These are phyloP conservation scores for Malacosoma neustria DNA, from an alignment of 2,888 invertebrate species.

Conservation along the genomic window DNA sequence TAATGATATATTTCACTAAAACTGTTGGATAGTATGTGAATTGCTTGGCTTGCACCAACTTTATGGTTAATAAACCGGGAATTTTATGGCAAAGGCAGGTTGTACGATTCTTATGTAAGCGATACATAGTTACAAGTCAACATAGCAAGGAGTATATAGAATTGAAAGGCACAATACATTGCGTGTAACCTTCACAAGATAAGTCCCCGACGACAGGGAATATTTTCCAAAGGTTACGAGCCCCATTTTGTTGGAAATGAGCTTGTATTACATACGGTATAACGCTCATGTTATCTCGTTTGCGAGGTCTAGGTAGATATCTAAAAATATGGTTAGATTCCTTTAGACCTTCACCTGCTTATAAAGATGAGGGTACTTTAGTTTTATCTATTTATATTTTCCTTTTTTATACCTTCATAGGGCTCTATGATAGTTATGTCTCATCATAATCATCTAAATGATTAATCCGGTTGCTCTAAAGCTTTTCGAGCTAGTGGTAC, in stretches of 20 bases:
- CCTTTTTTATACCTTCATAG: too few species aligned
- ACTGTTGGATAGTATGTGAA: too few species aligned
- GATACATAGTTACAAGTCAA: constrained; percentile 23
- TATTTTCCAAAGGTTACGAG: constrained; percentile 38
- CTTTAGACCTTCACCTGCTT: too few species aligned
- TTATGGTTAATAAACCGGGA: constrained; percentile 4
- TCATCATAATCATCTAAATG: too few species aligned
- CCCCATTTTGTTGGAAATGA: constrained; percentile 27
- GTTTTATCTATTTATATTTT: too few species aligned
- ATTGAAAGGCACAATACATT: constrained; percentile 35
- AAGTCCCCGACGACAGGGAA: constrained; percentile 36
- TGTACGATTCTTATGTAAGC: constrained; percentile 35
- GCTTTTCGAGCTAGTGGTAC: too few species aligned
- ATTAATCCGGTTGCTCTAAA: too few species aligned
- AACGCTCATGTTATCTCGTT: background rate
- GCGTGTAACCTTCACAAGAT: constrained; percentile 41
- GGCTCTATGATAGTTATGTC: too few species aligned
- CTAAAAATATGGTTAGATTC: too few species aligned
- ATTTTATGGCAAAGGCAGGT: constrained; percentile 18
- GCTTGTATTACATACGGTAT: constrained; percentile 14
- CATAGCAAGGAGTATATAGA: constrained; percentile 24
- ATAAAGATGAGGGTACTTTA: too few species aligned
- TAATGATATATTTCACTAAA: too few species aligned
- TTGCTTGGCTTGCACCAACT: background rate
- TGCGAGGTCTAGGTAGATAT: too few species aligned